These are phyloP conservation scores for Tyria jacobaeae DNA, from an alignment of 2,888 invertebrate species.

Conservation along the genomic window DNA sequence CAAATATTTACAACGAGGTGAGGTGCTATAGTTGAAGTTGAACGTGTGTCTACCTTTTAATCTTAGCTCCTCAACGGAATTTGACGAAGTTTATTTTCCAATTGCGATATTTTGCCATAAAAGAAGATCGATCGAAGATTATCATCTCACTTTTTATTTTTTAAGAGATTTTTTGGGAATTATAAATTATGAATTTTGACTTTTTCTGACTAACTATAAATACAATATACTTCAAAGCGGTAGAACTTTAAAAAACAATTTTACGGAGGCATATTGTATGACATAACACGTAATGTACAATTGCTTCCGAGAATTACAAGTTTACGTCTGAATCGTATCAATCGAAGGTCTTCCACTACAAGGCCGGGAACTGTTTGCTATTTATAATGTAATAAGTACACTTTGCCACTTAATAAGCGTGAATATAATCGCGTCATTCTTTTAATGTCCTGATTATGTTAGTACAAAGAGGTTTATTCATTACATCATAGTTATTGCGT, in stretches of 20 bases:
- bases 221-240: no score
- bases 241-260: neutral
- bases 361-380: slow-evolving; percentile 39
- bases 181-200: no score
- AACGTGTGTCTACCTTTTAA: no score
- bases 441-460: slow-evolving; percentile 14
- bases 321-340: slow-evolving; percentile 27
- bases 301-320: slow-evolving; percentile 27
- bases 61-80: no score
- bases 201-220: no score
- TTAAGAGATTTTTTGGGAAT: no score
- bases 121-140: no score
- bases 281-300: slow-evolving; percentile 37
- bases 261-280: slow-evolving; percentile 15
- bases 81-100: no score
- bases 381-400: slow-evolving; percentile 34
- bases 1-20: no score
- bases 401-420: slow-evolving; percentile 17
- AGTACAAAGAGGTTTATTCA: neutral
- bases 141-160: no score
- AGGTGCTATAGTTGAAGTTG: no score
- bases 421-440: slow-evolving; percentile 27
- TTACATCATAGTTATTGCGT: neutral
- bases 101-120: no score
- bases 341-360: slow-evolving; percentile 42